A percentile compares a stretch with the other conserved stretches of the same genome.
These are phyloP conservation scores for Xiphophorus birchmanni DNA, from an alignment of 2,797 vertebrate genomes.

Conservation along the genomic window DNA sequence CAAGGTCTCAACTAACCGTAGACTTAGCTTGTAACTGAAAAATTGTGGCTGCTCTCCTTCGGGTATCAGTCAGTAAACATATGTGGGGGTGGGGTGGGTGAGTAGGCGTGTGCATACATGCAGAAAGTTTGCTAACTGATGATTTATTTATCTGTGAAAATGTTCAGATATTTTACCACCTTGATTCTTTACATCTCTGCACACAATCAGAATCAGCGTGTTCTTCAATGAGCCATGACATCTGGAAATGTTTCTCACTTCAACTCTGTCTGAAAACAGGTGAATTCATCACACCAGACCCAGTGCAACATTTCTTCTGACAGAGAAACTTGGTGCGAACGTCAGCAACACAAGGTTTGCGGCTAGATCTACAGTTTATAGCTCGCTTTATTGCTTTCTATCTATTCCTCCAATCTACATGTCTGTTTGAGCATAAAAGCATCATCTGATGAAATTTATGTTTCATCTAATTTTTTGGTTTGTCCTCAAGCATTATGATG, in stretches of 20 bases:
- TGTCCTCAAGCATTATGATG: neutral
- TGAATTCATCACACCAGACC: neutral
- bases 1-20: neutral
- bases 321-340: neutral
- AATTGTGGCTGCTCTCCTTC: neutral
- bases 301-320: neutral
- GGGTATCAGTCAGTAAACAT: neutral
- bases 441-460: neutral
- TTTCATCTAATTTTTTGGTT: neutral
- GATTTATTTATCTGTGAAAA: neutral
- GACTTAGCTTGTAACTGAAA: neutral
- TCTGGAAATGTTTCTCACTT: neutral
- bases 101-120: neutral
- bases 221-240: neutral
- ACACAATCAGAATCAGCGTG: neutral
- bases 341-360: neutral
- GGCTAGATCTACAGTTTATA: neutral
- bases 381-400: neutral
- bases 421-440: neutral
- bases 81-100: too few relatives aligned
- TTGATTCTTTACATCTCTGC: neutral
- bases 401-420: neutral
- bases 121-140: neutral
- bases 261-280: neutral
- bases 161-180: neutral